Base-by-base conservation (phyloP, 2,888 invertebrate species). In the Arctia plantaginis region DNA sequence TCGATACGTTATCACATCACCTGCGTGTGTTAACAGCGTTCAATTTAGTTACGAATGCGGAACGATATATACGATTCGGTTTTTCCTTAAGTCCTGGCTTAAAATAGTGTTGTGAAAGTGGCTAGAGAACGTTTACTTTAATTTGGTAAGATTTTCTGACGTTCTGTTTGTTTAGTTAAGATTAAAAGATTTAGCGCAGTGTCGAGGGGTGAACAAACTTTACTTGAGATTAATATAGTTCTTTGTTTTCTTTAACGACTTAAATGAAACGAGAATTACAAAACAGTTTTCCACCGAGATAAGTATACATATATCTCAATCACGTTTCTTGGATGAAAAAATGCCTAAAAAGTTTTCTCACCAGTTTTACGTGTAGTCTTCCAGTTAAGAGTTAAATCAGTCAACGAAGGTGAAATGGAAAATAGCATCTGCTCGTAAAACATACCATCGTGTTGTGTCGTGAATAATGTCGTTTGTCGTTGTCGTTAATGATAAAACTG, bases 1-100 rank as follows among this genome's bases (percentile, higher is more conserved):
- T 86, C 83, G 92, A 93, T 93, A 93, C 80, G 88, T 83, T 92
- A 93, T 93, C 88, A 79, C 80, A 77, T 74, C 79, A 76, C 81
- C 82, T 81, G 81, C 82, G 82, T 73, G 71, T 73, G 72, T 69
- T 39, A 20, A 66, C 76, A 80, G 71, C 78, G 79, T 85, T 84
- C 80, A 85, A 85, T 90, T 84, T 83, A 84, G 83, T 83, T 70
- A 77, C 73, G 69, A 80, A 81, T 81, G 81, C 73, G 67, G 74
- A 71, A 80, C 75, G 51, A 51, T 51, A 51, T 23, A 51, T 51
- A 51, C 51, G 77, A 79, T 77, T 78, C 76, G 76, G 77, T 75
- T 62, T 85, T 71, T 69, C 68, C 72, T 71, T 81, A 79, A 71
- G 73, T 83, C 81, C 71, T 70, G 66, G 66, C 27, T 30, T 39